These are phyloP conservation scores for Enteromius afrohamiltoni DNA, from an alignment of 2,797 vertebrate species.

Conservation along the genomic window DNA sequence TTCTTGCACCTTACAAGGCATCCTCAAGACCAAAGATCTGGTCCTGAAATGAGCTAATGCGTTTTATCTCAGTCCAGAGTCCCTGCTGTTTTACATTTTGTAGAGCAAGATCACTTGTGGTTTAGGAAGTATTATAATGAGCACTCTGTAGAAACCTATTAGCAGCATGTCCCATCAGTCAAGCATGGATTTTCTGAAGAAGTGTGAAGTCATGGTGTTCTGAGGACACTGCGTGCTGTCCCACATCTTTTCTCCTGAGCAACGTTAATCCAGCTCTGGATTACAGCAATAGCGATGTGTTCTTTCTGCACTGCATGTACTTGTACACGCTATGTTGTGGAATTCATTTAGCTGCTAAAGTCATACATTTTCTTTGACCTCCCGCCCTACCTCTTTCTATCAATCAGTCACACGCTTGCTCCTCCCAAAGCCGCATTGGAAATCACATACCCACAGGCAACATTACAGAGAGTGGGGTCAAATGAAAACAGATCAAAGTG, in stretches of 20 bases:
- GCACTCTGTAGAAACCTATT: slow-evolving; percentile 74
- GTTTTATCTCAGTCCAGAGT: slow-evolving; percentile 39
- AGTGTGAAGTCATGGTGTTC: slow-evolving; percentile 61
- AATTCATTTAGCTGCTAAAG: not conserved
- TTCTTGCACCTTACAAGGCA: not conserved
- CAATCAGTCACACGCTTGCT: not conserved
- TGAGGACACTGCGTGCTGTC: slow-evolving; percentile 57
- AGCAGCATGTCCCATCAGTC: slow-evolving; percentile 52
- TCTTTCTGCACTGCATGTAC: slow-evolving; percentile 55
- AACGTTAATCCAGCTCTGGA: slow-evolving; percentile 39
- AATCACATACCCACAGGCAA: slow-evolving; percentile 4
- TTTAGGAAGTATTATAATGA: slow-evolving; percentile 65
- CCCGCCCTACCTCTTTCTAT: not conserved
- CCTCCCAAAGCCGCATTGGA: not conserved
- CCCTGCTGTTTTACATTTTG: slow-evolving; percentile 35
- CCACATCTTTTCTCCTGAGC: slow-evolving; percentile 43
- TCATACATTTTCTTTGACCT: not conserved
- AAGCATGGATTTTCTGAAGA: slow-evolving; percentile 48
- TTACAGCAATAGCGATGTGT: slow-evolving; percentile 48
- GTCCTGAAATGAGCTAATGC: slow-evolving; percentile 36
- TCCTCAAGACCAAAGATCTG: slow-evolving; percentile 17
- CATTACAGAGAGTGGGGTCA: slow-evolving; percentile 15
- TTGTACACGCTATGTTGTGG: slow-evolving; percentile 25
- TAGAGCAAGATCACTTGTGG: slow-evolving; percentile 51
- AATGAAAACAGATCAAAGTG: slow-evolving; percentile 1